Evolutionary conservation across 2,113 vertebrate genomes (phyloP).

Genomic region (Xiphorhynchus elegans): DNA sequence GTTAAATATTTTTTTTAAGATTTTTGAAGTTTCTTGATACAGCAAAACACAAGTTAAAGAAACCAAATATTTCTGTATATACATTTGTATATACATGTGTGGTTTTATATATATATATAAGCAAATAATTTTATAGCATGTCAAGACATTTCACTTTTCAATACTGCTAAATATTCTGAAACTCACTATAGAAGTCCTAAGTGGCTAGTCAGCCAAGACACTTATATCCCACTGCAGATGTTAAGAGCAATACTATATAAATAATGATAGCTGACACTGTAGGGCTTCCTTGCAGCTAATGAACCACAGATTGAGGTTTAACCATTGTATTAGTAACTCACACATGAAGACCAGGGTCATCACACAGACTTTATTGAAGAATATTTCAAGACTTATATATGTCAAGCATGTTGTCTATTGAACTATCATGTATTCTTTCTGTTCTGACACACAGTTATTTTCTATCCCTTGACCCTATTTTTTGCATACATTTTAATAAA

Average conservation of each 20-base stretch:
- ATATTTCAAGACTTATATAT: background rate
- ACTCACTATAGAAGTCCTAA: background rate
- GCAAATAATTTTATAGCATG: background rate
- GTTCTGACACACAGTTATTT: background rate
- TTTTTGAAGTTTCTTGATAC: background rate
- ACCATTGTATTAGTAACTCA: background rate
- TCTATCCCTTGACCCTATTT: background rate
- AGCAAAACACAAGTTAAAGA: background rate
- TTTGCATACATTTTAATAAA: background rate
- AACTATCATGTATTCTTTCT: background rate
- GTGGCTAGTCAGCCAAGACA: background rate
- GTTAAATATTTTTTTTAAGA: background rate
- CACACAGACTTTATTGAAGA: background rate
- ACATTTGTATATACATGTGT: background rate
- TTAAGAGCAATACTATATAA: background rate
- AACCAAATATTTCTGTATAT: background rate
- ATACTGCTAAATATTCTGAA: background rate
- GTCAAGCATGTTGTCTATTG: background rate
- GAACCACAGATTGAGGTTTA: background rate
- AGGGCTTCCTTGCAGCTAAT: slow-evolving; percentile 33
- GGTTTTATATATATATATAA: background rate
- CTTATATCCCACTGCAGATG: background rate
- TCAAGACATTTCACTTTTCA: background rate
- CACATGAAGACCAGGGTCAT: background rate
- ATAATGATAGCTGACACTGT: background rate